phyloP scores from a whole-genome alignment of 2,888 invertebrate genomes.

The Physocephala rufipes region DNA sequence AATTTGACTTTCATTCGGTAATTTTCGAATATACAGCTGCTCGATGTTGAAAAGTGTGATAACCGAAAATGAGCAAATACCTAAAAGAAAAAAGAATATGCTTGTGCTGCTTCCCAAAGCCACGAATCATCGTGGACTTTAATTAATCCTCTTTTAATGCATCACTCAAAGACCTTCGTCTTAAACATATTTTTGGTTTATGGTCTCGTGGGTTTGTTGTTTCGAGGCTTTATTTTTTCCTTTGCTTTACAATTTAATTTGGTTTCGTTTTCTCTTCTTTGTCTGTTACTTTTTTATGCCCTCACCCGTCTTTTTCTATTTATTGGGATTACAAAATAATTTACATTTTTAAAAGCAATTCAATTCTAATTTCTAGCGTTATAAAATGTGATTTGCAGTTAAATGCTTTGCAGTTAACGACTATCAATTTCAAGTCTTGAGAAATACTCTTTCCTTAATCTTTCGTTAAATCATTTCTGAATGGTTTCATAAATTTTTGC shows the following conservation, averaged over 20 bases:
- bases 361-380: background rate
- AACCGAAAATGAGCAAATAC: too few species aligned
- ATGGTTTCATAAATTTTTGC: background rate
- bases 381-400: conserved; percentile 14
- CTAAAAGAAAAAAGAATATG: too few species aligned
- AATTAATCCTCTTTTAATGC: conserved; percentile 49
- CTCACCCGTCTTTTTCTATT: background rate
- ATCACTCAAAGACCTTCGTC: conserved; percentile 25
- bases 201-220: background rate
- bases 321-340: conserved; percentile 30
- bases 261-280: background rate
- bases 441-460: too few species aligned
- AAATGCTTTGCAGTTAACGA: background rate
- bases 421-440: background rate
- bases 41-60: too few species aligned
- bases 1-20: background rate
- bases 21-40: too few species aligned
- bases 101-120: too few species aligned
- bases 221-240: too few species aligned
- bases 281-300: too few species aligned
- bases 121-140: conserved; percentile 40
- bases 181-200: background rate
- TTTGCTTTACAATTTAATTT: background rate
- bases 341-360: conserved; percentile 33
- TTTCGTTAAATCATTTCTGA: background rate